Percentiles rank a stretch among this genome's conserved stretches.
phyloP scores from a whole-genome alignment of 2,888 invertebrate genomes.

The Clitarchus hookeri region DNA sequence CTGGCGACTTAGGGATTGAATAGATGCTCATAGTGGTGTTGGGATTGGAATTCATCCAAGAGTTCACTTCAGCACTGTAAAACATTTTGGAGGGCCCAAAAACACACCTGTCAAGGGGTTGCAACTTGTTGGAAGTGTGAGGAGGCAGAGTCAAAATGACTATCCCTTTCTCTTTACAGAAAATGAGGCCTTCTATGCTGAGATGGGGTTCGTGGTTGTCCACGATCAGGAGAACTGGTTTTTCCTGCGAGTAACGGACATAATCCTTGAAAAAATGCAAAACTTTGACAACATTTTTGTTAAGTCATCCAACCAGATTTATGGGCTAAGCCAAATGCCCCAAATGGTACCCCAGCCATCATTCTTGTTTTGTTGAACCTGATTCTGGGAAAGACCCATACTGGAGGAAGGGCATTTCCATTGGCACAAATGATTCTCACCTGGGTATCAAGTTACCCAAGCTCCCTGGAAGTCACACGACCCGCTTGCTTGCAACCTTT shows the following conservation, averaged over 20 bases:
- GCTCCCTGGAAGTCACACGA: slow-evolving; percentile 19
- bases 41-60: no score
- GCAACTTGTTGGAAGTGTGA: slow-evolving; percentile 52
- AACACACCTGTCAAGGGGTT: slow-evolving; percentile 49
- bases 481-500: slow-evolving; percentile 16
- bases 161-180: slow-evolving; percentile 51
- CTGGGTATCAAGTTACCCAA: background rate
- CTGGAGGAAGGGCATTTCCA: slow-evolving; percentile 12
- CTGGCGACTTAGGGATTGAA: no score
- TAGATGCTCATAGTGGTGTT: no score
- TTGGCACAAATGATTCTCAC: background rate
- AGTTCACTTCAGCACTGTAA: no score
- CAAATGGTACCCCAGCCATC: slow-evolving; percentile 37
- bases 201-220: slow-evolving; percentile 51
- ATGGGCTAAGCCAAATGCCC: slow-evolving; percentile 41
- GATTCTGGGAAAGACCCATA: background rate
- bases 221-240: slow-evolving; percentile 47
- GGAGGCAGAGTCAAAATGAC: slow-evolving; percentile 52
- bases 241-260: slow-evolving; percentile 45
- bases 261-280: slow-evolving; percentile 42
- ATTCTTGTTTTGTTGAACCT: background rate
- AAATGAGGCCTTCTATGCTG: slow-evolving; percentile 46
- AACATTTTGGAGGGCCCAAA: slow-evolving; percentile 48
- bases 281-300: slow-evolving; percentile 35
- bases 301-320: slow-evolving; percentile 42